Evolutionary conservation across 1,140 invertebrate genomes (phyloP).

Genomic region (Aphelenchoides besseyi): DNA sequence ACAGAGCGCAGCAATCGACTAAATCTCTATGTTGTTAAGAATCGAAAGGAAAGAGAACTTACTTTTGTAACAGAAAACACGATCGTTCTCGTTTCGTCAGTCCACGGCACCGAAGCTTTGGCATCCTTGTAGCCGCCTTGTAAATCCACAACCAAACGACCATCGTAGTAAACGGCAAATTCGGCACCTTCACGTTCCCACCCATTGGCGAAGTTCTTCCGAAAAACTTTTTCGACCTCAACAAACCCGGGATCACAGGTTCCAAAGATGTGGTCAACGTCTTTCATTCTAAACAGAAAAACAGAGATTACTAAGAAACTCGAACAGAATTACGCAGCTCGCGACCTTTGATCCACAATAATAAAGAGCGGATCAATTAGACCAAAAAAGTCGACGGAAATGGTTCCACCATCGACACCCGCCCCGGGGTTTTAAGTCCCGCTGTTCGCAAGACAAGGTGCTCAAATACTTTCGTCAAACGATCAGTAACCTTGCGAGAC

Average conservation of each 20-base stretch:
- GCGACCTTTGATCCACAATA: no score
- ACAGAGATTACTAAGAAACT: no score
- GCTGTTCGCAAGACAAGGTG: no score
- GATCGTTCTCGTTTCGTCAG: constrained; percentile 50
- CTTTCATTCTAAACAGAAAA: constrained; percentile 26
- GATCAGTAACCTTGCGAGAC: no score
- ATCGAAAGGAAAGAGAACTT: constrained; percentile 16
- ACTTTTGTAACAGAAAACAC: constrained; percentile 57
- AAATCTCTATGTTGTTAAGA: constrained; percentile 26
- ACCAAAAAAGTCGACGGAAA: no score
- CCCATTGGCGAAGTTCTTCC: constrained; percentile 52
- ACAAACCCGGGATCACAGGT: constrained; percentile 38
- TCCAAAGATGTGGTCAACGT: constrained; percentile 25
- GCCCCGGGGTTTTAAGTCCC: no score
- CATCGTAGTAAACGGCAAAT: constrained; percentile 55
- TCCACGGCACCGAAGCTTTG: constrained; percentile 47
- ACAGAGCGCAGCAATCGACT: constrained; percentile 62
- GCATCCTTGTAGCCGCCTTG: constrained; percentile 54
- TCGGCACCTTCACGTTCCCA: constrained; percentile 60
- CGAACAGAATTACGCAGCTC: no score
- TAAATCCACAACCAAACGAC: constrained; percentile 55
- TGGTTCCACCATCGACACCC: no score
- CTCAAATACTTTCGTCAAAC: no score
- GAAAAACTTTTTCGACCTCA: constrained; percentile 54
- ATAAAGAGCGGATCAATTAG: no score